Conservation (phyloP, 1,140 invertebrate species). For the Halesus radiatus region DNA sequence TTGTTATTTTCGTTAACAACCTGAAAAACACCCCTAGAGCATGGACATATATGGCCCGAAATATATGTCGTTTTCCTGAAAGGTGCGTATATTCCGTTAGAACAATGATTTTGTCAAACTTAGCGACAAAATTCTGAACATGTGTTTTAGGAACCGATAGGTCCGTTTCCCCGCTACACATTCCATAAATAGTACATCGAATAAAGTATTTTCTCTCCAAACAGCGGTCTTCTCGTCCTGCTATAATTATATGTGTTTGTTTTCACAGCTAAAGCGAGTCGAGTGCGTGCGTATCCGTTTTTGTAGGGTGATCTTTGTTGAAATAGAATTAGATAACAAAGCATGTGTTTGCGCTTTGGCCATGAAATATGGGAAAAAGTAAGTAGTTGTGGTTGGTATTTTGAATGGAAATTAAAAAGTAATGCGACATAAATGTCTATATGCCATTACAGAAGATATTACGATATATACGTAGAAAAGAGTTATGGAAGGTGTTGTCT, state of each 20-base stretch:
- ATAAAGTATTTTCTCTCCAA: conserved; percentile 50
- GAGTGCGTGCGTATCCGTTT: neutral
- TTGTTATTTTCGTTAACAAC: too few species aligned
- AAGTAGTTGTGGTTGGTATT: too few species aligned
- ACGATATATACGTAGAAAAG: too few species aligned
- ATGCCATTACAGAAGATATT: too few species aligned
- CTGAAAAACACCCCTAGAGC: too few species aligned
- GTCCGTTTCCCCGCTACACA: neutral
- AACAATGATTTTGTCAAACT: too few species aligned
- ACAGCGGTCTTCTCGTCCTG: conserved; percentile 34
- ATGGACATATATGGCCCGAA: too few species aligned
- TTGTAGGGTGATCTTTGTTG: neutral
- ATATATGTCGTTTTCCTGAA: too few species aligned
- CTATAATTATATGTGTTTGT: conserved; percentile 45
- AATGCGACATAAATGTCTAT: too few species aligned
- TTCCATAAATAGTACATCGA: neutral
- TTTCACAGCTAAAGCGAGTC: conserved; percentile 41
- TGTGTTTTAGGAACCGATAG: neutral
- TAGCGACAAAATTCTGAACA: neutral
- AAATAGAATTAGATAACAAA: conserved; percentile 1
- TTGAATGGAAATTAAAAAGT: too few species aligned
- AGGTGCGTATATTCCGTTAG: too few species aligned
- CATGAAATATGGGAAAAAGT: neutral
- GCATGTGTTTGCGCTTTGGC: neutral
- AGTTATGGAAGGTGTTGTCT: too few species aligned